These are phyloP conservation scores for Python bivittatus DNA, from an alignment of 2,113 vertebrate genomes.

Conservation along the genomic window DNA sequence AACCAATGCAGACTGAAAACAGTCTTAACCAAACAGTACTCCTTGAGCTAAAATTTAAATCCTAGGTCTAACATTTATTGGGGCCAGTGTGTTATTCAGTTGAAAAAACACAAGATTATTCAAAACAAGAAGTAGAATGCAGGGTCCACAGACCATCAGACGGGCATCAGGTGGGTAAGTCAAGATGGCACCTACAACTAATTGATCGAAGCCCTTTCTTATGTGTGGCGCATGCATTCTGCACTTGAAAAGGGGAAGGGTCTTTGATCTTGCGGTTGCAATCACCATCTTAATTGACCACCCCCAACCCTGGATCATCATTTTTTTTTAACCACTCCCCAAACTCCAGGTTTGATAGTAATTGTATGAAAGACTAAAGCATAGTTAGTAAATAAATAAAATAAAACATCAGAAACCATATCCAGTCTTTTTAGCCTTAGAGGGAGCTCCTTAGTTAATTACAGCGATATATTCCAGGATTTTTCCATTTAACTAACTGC, in stretches of 20 bases:
- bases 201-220: neutral
- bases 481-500: neutral
- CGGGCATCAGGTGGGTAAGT: neutral
- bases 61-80: neutral
- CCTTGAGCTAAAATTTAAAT: neutral
- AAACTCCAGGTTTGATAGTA: neutral
- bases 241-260: neutral
- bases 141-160: neutral
- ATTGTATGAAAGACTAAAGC: neutral
- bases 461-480: neutral
- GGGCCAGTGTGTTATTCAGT: neutral
- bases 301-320: neutral
- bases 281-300: neutral
- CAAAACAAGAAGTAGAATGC: neutral
- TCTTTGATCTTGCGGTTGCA: neutral
- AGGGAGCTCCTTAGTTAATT: neutral
- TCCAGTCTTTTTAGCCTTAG: neutral
- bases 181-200: neutral
- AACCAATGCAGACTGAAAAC: neutral
- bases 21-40: neutral
- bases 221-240: neutral
- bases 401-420: neutral
- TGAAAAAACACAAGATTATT: neutral
- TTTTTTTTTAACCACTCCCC: neutral
- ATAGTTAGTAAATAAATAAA: neutral